Conservation (phyloP, 1,140 invertebrate species). For the Magallana angulata region DNA sequence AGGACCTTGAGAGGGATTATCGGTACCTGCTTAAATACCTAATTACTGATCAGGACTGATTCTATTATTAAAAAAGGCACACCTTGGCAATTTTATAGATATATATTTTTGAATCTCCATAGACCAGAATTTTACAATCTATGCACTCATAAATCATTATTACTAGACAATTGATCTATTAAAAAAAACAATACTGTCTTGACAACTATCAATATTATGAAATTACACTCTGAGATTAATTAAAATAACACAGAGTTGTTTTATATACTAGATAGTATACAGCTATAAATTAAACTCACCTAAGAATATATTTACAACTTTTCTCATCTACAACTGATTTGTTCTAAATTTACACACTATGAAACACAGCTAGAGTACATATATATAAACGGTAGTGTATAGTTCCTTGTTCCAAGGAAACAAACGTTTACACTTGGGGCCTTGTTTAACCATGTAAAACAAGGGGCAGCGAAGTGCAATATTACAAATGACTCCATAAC, state of each 20-base stretch:
- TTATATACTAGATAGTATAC: too few relatives aligned
- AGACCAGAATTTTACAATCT: too few relatives aligned
- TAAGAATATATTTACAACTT: background rate
- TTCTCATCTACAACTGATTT: background rate
- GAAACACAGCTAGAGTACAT: background rate
- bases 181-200: too few relatives aligned
- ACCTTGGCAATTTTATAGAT: background rate
- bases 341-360: background rate
- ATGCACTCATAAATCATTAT: too few relatives aligned
- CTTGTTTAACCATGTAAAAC: background rate
- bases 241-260: too few relatives aligned
- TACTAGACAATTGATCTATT: too few relatives aligned
- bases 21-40: background rate
- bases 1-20: slow-evolving; percentile 1
- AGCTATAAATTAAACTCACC: too few relatives aligned
- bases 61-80: background rate
- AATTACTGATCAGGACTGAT: background rate
- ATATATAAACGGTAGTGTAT: background rate
- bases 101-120: background rate
- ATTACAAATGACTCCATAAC: slow-evolving; percentile 4
- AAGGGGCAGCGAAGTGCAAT: background rate
- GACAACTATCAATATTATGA: too few relatives aligned
- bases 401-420: background rate
- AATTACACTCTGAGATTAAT: too few relatives aligned
- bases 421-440: background rate